These are phyloP conservation scores for chimpanzee (Pan troglodytes) DNA, from an alignment of 2,113 vertebrate species.

Conservation along the genomic window NHGRI_mPanTro3-v2.1_pri NC_072404.2:126401501-126402000, in stretches of 20 bases:
- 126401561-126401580: conserved; percentile 70
- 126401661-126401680: conserved; percentile 61
- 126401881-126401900: conserved; percentile 5
- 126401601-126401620: conserved; percentile 75
- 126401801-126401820: background rate
- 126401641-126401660: conserved; percentile 59
- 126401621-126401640: conserved; percentile 33
- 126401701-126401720: conserved; percentile 63
- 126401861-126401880: conserved; percentile 52
- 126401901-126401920: background rate
- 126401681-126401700: conserved; percentile 74
- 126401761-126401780: conserved; percentile 11
- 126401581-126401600: conserved; percentile 63
- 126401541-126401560: conserved; percentile 47
- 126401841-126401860: background rate
- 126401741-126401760: conserved; percentile 45
- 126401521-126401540: conserved; percentile 53
- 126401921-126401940: background rate
- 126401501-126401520: conserved; percentile 60
- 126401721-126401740: conserved; percentile 50
- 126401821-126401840: background rate
- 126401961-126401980: background rate
- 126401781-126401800: background rate
- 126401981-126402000: conserved; percentile 18
- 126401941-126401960: conserved; percentile 15